Conservation (phyloP, 2,797 vertebrate genomes). For the Melanotaenia nigrans region DNA sequence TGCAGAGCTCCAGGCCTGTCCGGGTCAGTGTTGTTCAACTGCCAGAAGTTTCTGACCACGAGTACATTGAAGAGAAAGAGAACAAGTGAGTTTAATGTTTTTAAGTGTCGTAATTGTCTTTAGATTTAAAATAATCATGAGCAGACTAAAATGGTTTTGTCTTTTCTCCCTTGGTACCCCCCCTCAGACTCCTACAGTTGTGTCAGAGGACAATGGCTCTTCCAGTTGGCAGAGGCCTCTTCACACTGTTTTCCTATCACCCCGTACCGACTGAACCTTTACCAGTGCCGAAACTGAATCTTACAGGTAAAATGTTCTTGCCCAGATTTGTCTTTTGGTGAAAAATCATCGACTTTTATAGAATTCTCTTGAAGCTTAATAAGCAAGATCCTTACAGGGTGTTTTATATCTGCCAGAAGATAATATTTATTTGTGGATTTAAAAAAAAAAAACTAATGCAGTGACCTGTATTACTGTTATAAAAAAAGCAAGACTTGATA, state of each 20-base stretch:
- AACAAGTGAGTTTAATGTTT: slow-evolving; percentile 86
- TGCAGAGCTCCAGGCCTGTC: slow-evolving; percentile 94
- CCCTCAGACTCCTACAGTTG: slow-evolving; percentile 85
- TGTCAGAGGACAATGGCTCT: slow-evolving; percentile 98
- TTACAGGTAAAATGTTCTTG: slow-evolving; percentile 85
- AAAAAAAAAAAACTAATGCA: background rate
- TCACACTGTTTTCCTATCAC: slow-evolving; percentile 96
- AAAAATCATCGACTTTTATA: background rate
- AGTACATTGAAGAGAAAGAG: slow-evolving; percentile 98
- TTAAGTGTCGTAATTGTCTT: background rate
- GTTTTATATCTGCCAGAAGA: background rate
- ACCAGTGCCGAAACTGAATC: slow-evolving; percentile 95
- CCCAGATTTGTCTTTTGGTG: background rate
- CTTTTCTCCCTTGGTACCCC: background rate
- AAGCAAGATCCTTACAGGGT: background rate
- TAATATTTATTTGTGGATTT: background rate
- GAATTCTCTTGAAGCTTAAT: background rate
- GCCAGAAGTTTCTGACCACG: slow-evolving; percentile 96
- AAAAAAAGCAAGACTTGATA: background rate
- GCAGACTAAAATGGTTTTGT: background rate
- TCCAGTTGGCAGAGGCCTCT: slow-evolving; percentile 94
- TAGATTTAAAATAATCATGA: background rate
- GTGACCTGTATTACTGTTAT: background rate
- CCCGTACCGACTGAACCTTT: slow-evolving; percentile 95
- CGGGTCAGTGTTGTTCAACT: slow-evolving; percentile 94